A percentile compares a stretch with the other conserved stretches of the same genome.
Conservation (phyloP, 1,140 invertebrate genomes). For the Pseudomyrmex gracilis region DNA sequence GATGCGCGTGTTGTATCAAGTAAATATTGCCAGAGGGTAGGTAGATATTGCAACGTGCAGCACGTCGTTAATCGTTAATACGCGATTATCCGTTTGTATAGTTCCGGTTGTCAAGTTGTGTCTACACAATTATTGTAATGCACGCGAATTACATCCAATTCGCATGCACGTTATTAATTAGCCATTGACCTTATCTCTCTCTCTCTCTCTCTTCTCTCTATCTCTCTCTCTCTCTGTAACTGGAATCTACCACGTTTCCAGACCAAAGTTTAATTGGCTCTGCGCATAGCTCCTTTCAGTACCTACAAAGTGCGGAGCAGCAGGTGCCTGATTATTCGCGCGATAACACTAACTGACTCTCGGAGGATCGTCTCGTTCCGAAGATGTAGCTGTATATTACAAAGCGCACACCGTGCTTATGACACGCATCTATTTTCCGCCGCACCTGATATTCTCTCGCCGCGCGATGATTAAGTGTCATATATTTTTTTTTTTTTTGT, state of each 20-base stretch:
- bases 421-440: slow-evolving; percentile 11
- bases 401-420: neutral
- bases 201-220: slow-evolving; percentile 21
- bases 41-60: neutral
- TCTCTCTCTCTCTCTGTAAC: slow-evolving; percentile 7
- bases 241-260: slow-evolving; percentile 23
- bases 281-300: slow-evolving; percentile 37
- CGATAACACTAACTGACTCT: slow-evolving; percentile 23
- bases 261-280: slow-evolving; percentile 50
- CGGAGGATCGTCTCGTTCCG: neutral
- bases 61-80: neutral
- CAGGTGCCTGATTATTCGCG: slow-evolving; percentile 24
- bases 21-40: no score
- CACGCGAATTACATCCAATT: slow-evolving; percentile 42
- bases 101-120: slow-evolving; percentile 23
- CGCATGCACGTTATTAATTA: slow-evolving; percentile 41
- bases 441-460: neutral
- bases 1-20: no score
- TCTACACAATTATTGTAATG: neutral
- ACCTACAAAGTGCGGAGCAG: slow-evolving; percentile 22
- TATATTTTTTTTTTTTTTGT: slow-evolving; percentile 1
- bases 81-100: neutral
- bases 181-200: slow-evolving; percentile 54
- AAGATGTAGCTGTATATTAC: neutral
- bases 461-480: slow-evolving; percentile 42